These are phyloP conservation scores for Bombylius discolor DNA, from an alignment of 2,888 invertebrate species.

Conservation along the genomic window DNA sequence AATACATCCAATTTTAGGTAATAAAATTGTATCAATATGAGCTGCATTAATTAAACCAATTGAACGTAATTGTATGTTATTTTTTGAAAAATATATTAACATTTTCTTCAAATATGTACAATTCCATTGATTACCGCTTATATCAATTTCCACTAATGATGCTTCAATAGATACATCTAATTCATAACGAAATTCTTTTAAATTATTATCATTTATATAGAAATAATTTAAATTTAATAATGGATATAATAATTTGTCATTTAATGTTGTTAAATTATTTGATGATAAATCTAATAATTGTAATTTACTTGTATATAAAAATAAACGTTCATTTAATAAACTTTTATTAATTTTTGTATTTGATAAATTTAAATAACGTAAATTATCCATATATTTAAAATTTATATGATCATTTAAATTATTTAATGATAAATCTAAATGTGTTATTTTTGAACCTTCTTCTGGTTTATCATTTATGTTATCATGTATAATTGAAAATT, in stretches of 20 bases:
- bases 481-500: background rate
- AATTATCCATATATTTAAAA: background rate
- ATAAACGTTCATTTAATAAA: background rate
- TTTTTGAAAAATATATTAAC: background rate
- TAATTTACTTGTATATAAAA: background rate
- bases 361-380: background rate
- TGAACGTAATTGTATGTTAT: background rate
- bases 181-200: background rate
- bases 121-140: background rate
- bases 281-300: background rate
- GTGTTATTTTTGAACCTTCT: background rate
- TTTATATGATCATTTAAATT: background rate
- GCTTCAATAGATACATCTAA: too few species aligned
- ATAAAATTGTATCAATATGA: too few species aligned
- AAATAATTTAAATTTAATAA: background rate
- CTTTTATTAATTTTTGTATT: too few species aligned
- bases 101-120: background rate
- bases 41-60: background rate
- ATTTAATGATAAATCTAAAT: background rate
- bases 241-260: background rate
- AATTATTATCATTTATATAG: background rate
- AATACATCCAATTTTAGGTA: too few species aligned
- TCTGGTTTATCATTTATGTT: background rate
- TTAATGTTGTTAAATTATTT: background rate
- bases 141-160: background rate